Evolutionary conservation across 2,797 vertebrate genomes (phyloP).

Genomic region (Etheostoma perlongum): DNA sequence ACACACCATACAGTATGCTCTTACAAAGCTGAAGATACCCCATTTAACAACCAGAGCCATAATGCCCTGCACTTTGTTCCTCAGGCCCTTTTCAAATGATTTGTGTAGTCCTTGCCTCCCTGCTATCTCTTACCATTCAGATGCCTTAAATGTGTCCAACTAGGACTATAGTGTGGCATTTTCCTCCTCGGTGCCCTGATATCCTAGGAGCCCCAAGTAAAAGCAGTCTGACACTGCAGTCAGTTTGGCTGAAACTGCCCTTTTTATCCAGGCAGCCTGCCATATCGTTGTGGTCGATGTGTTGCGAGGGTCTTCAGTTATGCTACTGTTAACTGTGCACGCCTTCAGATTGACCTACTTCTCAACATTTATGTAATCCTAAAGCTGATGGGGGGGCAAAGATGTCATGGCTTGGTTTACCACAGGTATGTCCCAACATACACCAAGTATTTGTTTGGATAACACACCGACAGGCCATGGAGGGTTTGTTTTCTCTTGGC

Average conservation of each 20-base stretch:
- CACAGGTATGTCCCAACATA: conserved; percentile 77
- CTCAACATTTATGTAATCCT: conserved; percentile 76
- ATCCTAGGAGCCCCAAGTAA: conserved; percentile 67
- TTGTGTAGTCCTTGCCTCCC: conserved; percentile 32
- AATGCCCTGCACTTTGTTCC: conserved; percentile 17
- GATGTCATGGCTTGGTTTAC: conserved; percentile 75
- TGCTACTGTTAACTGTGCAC: conserved; percentile 69
- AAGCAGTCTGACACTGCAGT: conserved; percentile 43
- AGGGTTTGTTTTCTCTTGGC: conserved; percentile 70
- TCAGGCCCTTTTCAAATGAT: conserved; percentile 22
- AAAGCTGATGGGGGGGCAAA: conserved; percentile 41
- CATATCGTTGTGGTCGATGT: conserved; percentile 66
- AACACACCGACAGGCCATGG: conserved; percentile 49
- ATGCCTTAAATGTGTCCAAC: conserved; percentile 54
- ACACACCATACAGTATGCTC: conserved; percentile 8
- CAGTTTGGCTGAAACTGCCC: conserved; percentile 68
- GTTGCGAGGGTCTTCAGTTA: conserved; percentile 68
- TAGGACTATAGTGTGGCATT: conserved; percentile 39
- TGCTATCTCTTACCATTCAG: conserved; percentile 30
- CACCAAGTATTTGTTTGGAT: conserved; percentile 72
- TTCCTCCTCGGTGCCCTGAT: conserved; percentile 68
- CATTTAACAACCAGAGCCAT: conserved; percentile 34
- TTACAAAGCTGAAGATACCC: conserved; percentile 31
- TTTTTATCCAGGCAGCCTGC: conserved; percentile 48
- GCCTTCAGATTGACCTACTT: conserved; percentile 76